These are phyloP conservation scores for Setophaga coronata DNA, from an alignment of 2,113 vertebrate genomes.

Conservation along the genomic window DNA sequence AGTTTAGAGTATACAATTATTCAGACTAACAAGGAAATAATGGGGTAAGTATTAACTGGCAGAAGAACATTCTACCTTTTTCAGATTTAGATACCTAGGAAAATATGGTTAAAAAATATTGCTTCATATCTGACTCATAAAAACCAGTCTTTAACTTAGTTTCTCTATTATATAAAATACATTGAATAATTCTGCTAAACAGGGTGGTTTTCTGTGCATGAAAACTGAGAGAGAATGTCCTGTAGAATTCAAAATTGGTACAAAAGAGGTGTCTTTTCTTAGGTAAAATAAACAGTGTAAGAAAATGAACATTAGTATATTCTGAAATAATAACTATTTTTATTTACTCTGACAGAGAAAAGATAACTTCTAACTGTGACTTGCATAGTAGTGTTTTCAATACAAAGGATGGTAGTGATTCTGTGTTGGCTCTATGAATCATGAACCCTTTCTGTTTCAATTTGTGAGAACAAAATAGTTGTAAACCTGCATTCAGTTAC, in stretches of 20 bases:
- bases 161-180: background rate
- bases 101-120: background rate
- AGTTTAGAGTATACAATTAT: background rate
- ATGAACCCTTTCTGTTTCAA: background rate
- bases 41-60: background rate
- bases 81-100: background rate
- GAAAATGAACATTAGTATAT: background rate
- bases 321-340: background rate
- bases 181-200: background rate
- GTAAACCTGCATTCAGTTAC: background rate
- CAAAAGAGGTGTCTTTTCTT: background rate
- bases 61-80: background rate
- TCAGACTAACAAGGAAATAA: background rate
- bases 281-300: background rate
- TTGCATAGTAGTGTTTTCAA: background rate
- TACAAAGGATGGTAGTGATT: background rate
- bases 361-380: background rate
- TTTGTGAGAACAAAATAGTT: background rate
- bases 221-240: background rate
- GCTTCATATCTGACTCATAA: background rate
- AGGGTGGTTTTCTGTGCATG: background rate
- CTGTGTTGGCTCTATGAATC: background rate
- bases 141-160: background rate
- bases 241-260: background rate
- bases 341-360: background rate